phyloP scores from a whole-genome alignment of 2,113 vertebrate species.

The Greenwoodochromis staneri region DNA sequence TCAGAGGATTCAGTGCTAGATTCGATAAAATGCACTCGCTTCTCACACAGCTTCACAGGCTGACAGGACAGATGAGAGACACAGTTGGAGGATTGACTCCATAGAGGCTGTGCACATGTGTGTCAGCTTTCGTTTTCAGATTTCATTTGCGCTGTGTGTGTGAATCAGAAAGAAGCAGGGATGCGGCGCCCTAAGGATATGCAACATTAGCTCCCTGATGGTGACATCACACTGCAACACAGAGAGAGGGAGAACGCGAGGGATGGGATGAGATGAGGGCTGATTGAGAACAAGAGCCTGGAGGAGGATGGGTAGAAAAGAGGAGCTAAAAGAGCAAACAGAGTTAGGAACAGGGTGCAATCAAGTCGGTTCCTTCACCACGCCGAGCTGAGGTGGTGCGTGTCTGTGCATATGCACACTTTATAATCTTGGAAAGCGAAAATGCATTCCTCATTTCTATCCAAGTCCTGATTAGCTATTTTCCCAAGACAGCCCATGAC shows the following conservation, averaged over 20 bases:
- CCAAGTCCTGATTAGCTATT: neutral
- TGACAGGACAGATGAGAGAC: neutral
- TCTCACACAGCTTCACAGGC: neutral
- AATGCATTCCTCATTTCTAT: neutral
- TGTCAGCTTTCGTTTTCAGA: neutral
- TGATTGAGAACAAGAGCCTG: neutral
- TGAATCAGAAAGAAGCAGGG: neutral
- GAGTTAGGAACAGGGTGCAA: neutral
- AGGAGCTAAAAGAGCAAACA: neutral
- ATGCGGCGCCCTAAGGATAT: slow-evolving; percentile 38
- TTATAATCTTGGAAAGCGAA: neutral
- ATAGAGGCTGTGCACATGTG: neutral
- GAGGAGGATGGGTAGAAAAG: neutral
- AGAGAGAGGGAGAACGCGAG: neutral
- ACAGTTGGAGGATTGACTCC: neutral
- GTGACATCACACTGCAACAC: slow-evolving; percentile 56
- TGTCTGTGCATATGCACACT: neutral
- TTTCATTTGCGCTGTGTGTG: neutral
- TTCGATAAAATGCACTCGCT: neutral
- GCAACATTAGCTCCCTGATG: slow-evolving; percentile 42
- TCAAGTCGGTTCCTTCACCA: neutral
- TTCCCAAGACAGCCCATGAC: neutral
- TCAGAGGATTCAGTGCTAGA: neutral
- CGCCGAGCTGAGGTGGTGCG: neutral
- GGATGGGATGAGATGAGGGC: neutral